A percentile compares a stretch with the other conserved stretches of the same genome.
phyloP scores from a whole-genome alignment of 2,113 vertebrate genomes.

The Indicator maculatus region DNA sequence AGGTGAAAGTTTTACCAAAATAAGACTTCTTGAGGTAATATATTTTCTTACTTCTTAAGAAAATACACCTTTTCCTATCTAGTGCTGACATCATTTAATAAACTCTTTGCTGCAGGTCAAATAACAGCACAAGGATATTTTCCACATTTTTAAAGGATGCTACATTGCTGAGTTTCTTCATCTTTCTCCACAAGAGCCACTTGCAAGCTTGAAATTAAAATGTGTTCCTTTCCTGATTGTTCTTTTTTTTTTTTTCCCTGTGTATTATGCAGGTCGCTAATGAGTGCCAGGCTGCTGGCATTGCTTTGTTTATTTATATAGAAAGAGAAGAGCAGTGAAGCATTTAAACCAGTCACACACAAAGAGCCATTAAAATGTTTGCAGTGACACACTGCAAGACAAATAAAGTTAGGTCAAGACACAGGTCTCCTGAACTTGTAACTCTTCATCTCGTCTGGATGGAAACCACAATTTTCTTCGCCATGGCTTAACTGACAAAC shows the following conservation, averaged over 20 bases:
- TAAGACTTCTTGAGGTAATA: neutral
- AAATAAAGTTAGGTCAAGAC: conserved; percentile 1
- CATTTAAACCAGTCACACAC: conserved; percentile 16
- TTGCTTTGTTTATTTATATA: conserved; percentile 54
- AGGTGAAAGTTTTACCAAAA: conserved; percentile 8
- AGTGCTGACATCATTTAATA: neutral
- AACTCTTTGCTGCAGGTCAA: conserved; percentile 26
- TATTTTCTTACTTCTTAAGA: neutral
- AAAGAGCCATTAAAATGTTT: neutral
- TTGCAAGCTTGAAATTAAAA: conserved; percentile 12
- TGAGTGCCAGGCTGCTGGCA: conserved; percentile 41
- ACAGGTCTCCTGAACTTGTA: neutral
- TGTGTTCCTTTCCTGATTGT: neutral
- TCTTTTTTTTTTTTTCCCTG: neutral
- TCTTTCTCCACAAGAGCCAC: neutral
- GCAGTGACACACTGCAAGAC: neutral
- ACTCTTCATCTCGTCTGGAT: neutral
- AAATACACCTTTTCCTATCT: conserved; percentile 31
- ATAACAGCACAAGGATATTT: neutral
- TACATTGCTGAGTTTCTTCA: neutral
- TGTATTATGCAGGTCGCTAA: conserved; percentile 29
- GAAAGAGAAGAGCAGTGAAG: conserved; percentile 17
- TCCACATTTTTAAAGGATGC: conserved; percentile 13
- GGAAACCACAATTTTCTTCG: neutral
- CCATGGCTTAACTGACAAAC: neutral